These are phyloP conservation scores for Acrobasis suavella DNA, from an alignment of 2,888 invertebrate genomes.

Conservation along the genomic window DNA sequence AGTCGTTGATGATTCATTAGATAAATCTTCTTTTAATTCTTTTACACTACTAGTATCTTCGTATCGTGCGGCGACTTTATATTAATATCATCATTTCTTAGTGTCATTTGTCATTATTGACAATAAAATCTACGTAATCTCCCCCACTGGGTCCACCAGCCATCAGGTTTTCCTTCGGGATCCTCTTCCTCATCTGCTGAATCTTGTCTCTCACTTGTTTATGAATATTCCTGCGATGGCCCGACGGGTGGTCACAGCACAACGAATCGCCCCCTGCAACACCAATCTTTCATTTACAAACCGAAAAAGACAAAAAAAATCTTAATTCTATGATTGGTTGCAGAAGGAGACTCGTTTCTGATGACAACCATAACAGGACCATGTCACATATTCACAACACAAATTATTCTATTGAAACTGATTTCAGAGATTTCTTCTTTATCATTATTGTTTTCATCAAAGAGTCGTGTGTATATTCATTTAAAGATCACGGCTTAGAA, in stretches of 20 bases:
- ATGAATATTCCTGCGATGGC: slow-evolving; percentile 66
- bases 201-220: slow-evolving; percentile 58
- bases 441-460: too few relatives aligned
- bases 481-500: too few relatives aligned
- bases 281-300: slow-evolving; percentile 58
- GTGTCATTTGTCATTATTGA: slow-evolving; percentile 64
- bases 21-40: neutral
- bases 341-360: slow-evolving; percentile 71
- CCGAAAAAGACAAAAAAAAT: slow-evolving; percentile 27
- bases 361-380: slow-evolving; percentile 36
- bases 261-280: slow-evolving; percentile 26
- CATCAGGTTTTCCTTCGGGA: slow-evolving; percentile 67
- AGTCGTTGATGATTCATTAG: neutral
- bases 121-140: slow-evolving; percentile 72
- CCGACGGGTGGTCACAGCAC: slow-evolving; percentile 42
- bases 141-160: slow-evolving; percentile 47
- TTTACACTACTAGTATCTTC: neutral
- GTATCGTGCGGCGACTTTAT: neutral
- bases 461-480: too few relatives aligned
- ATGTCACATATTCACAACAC: slow-evolving; percentile 15
- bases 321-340: slow-evolving; percentile 45
- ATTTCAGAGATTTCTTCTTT: neutral
- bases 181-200: slow-evolving; percentile 50
- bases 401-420: neutral
- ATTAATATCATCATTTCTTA: neutral